phyloP scores from a whole-genome alignment of 2,113 vertebrate genomes.

The Triplophysa dalaica region DNA sequence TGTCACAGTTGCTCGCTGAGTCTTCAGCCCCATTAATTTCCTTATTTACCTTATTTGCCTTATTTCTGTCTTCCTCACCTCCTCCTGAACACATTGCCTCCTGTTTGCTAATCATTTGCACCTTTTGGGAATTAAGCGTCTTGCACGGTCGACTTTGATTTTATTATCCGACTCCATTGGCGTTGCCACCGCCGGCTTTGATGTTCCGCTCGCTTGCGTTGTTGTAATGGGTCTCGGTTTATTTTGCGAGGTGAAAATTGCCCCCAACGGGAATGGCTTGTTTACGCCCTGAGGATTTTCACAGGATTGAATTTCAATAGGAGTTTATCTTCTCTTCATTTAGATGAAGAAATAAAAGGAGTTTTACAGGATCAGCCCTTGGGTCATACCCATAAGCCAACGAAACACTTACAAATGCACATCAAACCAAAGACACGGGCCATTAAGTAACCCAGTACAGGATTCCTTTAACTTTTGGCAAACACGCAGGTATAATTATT shows the following conservation, averaged over 20 bases:
- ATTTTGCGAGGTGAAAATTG: conserved; percentile 58
- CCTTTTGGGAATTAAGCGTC: conserved; percentile 39
- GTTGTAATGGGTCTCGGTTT: conserved; percentile 52
- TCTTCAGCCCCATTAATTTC: conserved; percentile 45
- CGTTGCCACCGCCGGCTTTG: conserved; percentile 49
- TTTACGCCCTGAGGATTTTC: conserved; percentile 57
- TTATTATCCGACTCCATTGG: conserved; percentile 48
- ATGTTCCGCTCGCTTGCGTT: conserved; percentile 55
- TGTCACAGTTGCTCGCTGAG: neutral
- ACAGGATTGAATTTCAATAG: conserved; percentile 57
- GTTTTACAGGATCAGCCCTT: conserved; percentile 42
- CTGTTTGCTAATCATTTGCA: conserved; percentile 32
- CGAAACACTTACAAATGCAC: conserved; percentile 45
- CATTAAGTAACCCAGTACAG: conserved; percentile 18
- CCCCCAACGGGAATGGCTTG: conserved; percentile 51
- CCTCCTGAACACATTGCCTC: conserved; percentile 2
- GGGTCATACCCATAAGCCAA: conserved; percentile 49
- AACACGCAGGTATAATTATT: conserved; percentile 26
- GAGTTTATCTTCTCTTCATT: conserved; percentile 54
- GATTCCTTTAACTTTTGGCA: conserved; percentile 26
- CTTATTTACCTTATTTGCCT: too few species aligned
- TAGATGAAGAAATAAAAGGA: conserved; percentile 31
- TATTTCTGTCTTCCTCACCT: conserved; percentile 17
- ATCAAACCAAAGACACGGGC: conserved; percentile 42
- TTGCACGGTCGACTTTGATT: conserved; percentile 49